Conservation (phyloP, 2,888 invertebrate species). For the Thymelicus sylvestris region DNA sequence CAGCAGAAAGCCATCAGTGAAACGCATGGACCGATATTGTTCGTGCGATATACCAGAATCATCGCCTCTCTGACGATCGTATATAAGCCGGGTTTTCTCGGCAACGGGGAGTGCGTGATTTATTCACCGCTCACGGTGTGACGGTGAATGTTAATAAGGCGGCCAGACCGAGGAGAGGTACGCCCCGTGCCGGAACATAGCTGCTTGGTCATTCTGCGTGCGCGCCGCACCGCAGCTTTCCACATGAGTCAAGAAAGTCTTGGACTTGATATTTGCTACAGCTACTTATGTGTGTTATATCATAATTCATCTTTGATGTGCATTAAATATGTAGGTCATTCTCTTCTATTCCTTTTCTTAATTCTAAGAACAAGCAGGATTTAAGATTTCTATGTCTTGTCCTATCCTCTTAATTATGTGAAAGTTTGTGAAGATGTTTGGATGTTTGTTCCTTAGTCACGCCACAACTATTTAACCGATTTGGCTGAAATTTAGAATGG, state of each 20-base stretch:
- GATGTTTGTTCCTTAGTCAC: no score
- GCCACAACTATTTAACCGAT: no score
- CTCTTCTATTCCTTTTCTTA: no score
- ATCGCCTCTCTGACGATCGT: constrained; percentile 57
- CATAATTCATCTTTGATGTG: no score
- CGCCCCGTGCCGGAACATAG: constrained; percentile 37
- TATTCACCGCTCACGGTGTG: constrained; percentile 60
- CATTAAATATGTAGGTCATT: no score
- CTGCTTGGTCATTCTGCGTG: constrained; percentile 47
- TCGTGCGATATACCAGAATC: constrained; percentile 50
- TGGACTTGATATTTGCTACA: constrained; percentile 5
- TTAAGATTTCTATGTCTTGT: no score
- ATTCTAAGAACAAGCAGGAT: no score
- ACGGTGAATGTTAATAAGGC: constrained; percentile 63
- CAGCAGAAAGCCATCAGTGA: constrained; percentile 55
- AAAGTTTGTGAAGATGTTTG: no score
- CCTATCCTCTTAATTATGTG: no score
- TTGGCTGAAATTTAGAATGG: no score
- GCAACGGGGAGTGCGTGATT: constrained; percentile 64
- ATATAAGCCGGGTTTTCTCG: constrained; percentile 66
- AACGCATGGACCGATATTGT: constrained; percentile 54
- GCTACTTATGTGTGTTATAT: neutral
- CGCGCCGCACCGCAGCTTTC: constrained; percentile 50
- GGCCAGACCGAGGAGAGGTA: constrained; percentile 42
- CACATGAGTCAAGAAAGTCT: constrained; percentile 47